Evolutionary conservation across 2,797 vertebrate genomes (phyloP), one percentile per base, ranked within the genome.

Genomic region (Esox lucius): DNA sequence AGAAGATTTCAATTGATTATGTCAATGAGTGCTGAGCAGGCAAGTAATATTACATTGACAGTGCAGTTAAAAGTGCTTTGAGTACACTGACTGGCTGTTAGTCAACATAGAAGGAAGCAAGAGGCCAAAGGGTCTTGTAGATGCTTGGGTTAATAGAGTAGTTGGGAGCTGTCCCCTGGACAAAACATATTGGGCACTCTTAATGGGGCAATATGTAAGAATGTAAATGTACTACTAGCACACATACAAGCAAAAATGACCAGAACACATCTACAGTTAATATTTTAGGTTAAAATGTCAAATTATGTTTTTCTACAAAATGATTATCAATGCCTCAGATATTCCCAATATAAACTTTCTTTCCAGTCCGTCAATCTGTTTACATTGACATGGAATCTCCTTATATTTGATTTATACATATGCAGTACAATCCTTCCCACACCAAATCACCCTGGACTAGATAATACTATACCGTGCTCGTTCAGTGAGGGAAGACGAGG

Each of bases 1-100:
- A 87, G 84, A 68, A 79, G 68, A 82, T 86, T 72, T 80, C 70
- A 83, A 91, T 87, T 90, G 89, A 91, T 90, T 83, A 84, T 84
- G 71, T 75, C 70, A 80, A 84, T 77, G 78, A 88, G 80, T 89
- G 91, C 90, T 91, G 90, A 92, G 80, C 70, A 71, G 31, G 82
- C 84, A 85, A 78, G 77, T 67, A 79, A 79, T 78, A 84, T 84
- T 85, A 91, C 83, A 90, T 73, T 83, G 87, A 88, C 85, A 70
- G 75, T 75, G 85, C 90, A 87, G 79, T 85, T 90, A 79, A 81
- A 83, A 86, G 78, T 78, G 78, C 82, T 75, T 66, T 1, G 42
- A 83, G 78, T 3, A 39, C 73, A 85, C 53, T 19, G 76, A 70
- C 76, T 35, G 26, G 26, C 48, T 31, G 15, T 31, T 28, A 28